Base-by-base conservation (phyloP, 2,888 invertebrate species). In the Chymomyza caudatula region DNA sequence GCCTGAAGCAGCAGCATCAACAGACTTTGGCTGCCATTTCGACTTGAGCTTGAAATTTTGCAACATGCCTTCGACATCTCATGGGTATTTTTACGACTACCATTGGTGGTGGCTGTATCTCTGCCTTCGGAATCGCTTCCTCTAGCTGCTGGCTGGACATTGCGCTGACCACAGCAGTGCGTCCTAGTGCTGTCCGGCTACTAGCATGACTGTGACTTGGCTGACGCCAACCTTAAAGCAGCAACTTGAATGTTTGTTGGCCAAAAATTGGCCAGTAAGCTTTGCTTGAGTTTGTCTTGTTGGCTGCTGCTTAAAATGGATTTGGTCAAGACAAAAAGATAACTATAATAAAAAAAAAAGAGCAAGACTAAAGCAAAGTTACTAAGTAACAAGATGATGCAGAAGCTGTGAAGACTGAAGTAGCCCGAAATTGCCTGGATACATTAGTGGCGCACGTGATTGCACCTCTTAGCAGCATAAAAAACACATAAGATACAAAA, bases 21-120 rank as follows among this genome's bases (percentile, higher is more conserved):
- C 71, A 65, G 74, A 71, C 69, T 74, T 65, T 84, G 68, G 60
- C 78, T 78, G 72, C 74, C 85, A 78, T 72, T 81, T 67, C 64
- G 66, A 85, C 71, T 82, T 79, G 83, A 77, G 80, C 83, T 85
- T 83, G 73, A 79, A 80, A 85, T 83, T 78, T 81, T 85, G 80
- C 83, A 85, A 81, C 80, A 83, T 80, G 84, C 83, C 84, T 83
- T 85, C 80, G 85, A 80, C 80, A 83, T 81, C 80, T 77, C 83
- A 71, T 77, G 80, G 80, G 85, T 83, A 85, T 85, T 81, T 80
- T 85, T 81, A 83, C 84, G 80, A 81, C 85, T 69, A 77, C 69
- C 80, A 73, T 71, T 74, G 81, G 63, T 55, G n/a, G n/a, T 60
- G 59, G 67, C 66, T 55, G 53, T n/a, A 23, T 29, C 15, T 0